These are phyloP conservation scores for Bombylius discolor DNA, from an alignment of 2,888 invertebrate genomes.

Conservation along the genomic window DNA sequence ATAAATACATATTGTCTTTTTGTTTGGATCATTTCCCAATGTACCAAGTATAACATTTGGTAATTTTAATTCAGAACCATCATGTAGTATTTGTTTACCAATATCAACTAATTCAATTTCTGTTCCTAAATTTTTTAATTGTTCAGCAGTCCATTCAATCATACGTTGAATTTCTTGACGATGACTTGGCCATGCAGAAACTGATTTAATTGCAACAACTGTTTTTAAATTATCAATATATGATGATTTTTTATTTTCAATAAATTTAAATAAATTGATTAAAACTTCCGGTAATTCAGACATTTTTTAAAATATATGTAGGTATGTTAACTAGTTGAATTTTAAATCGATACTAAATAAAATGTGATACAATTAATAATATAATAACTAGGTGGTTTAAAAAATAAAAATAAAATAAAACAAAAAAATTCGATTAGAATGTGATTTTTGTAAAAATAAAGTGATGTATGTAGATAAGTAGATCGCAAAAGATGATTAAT, in stretches of 20 bases:
- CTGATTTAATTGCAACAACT: conserved; percentile 85
- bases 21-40: conserved; percentile 67
- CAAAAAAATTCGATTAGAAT: no score
- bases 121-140: conserved; percentile 57
- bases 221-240: conserved; percentile 70
- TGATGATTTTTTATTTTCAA: conserved; percentile 60
- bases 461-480: no score
- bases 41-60: conserved; percentile 76
- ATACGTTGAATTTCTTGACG: conserved; percentile 70
- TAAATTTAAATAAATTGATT: conserved; percentile 41
- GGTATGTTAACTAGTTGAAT: no score
- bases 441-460: no score
- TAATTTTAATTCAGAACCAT: conserved; percentile 58
- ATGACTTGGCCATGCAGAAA: conserved; percentile 80
- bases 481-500: no score
- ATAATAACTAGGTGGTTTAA: no score
- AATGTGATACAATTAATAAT: no score
- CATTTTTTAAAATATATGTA: background rate
- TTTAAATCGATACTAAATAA: no score
- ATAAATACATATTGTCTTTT: conserved; percentile 89
- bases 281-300: background rate
- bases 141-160: conserved; percentile 66
- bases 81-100: conserved; percentile 59
- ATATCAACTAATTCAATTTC: conserved; percentile 58
- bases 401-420: no score